A percentile compares a stretch with the other conserved stretches of the same genome.
phyloP scores from a whole-genome alignment of 1,140 invertebrate genomes.

The Forficula auricularia region DNA sequence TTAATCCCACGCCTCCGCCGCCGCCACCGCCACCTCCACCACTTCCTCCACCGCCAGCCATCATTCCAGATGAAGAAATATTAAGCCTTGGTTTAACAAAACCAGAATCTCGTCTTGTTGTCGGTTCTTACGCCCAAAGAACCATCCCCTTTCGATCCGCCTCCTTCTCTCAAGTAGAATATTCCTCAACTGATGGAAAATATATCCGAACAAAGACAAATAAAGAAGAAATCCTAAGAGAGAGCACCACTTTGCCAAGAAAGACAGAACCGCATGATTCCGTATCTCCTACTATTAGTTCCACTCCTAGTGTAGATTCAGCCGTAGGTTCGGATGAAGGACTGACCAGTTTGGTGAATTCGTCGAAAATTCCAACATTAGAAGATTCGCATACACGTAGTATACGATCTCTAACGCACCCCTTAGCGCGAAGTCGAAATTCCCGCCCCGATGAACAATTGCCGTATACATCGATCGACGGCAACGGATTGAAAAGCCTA shows the following conservation, averaged over 20 bases:
- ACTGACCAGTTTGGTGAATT: constrained; percentile 16
- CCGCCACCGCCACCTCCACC: constrained; percentile 16
- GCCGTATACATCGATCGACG: constrained; percentile 15
- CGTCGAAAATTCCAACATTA: constrained; percentile 1
- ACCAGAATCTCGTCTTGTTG: constrained; percentile 33
- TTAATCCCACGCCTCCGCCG: constrained; percentile 10
- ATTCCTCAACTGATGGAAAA: constrained; percentile 26
- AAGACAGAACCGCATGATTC: constrained; percentile 12
- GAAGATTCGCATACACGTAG: constrained; percentile 1
- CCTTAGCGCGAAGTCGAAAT: constrained; percentile 5
- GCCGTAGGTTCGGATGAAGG: constrained; percentile 40
- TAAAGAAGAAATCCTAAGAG: not conserved
- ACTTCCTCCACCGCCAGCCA: not conserved
- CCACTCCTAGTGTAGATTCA: constrained; percentile 38
- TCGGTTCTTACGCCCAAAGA: constrained; percentile 37
- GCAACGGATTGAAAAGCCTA: constrained; percentile 29
- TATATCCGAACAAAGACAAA: constrained; percentile 17
- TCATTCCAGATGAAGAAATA: not conserved
- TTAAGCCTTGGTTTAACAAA: constrained; percentile 21
- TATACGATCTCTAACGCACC: constrained; percentile 10
- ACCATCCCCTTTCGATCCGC: constrained; percentile 54
- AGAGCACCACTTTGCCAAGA: constrained; percentile 11
- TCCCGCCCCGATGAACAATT: constrained; percentile 9
- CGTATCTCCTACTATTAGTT: constrained; percentile 20
- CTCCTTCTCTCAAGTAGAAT: constrained; percentile 69